Evolutionary conservation across 2,888 invertebrate genomes (phyloP).

Genomic region (Ethmia dodecea): DNA sequence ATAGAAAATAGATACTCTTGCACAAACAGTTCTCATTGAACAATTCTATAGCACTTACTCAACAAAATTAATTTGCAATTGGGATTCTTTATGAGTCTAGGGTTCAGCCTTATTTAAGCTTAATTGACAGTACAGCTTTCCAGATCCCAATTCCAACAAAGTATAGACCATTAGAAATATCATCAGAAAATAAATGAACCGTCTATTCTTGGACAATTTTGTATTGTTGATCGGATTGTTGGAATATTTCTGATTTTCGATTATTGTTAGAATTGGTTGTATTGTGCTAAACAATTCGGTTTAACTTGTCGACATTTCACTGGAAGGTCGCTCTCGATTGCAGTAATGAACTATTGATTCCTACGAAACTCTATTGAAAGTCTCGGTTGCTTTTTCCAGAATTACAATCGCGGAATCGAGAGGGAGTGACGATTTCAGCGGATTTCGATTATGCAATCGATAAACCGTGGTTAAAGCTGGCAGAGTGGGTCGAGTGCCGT

Average conservation of each 20-base stretch:
- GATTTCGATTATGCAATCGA: conserved; percentile 26
- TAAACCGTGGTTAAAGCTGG: conserved; percentile 27
- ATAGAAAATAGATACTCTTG: too few species aligned
- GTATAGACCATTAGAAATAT: too few species aligned
- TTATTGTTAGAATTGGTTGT: conserved; percentile 42
- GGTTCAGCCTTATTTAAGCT: too few species aligned
- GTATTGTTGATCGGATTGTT: too few species aligned
- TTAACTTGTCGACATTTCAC: conserved; percentile 27
- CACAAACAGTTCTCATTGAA: too few species aligned
- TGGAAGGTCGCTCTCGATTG: conserved; percentile 24
- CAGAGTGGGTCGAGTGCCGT: conserved; percentile 27
- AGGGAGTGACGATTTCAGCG: conserved; percentile 23
- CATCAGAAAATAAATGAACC: too few species aligned
- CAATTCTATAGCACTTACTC: too few species aligned
- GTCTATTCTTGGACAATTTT: too few species aligned
- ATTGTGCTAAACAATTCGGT: conserved; percentile 49
- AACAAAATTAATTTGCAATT: too few species aligned
- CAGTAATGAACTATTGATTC: conserved; percentile 36
- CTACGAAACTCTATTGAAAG: conserved; percentile 14
- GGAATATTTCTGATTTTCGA: conserved; percentile 34
- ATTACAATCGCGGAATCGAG: conserved; percentile 18
- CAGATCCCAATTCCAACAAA: too few species aligned
- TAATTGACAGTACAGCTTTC: too few species aligned
- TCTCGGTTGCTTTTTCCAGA: conserved; percentile 13
- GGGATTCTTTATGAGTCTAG: too few species aligned